A percentile compares a stretch with the other conserved stretches of the same genome.
phyloP scores from a whole-genome alignment of 2,797 vertebrate genomes.

The Toxotes lorentzi region DNA sequence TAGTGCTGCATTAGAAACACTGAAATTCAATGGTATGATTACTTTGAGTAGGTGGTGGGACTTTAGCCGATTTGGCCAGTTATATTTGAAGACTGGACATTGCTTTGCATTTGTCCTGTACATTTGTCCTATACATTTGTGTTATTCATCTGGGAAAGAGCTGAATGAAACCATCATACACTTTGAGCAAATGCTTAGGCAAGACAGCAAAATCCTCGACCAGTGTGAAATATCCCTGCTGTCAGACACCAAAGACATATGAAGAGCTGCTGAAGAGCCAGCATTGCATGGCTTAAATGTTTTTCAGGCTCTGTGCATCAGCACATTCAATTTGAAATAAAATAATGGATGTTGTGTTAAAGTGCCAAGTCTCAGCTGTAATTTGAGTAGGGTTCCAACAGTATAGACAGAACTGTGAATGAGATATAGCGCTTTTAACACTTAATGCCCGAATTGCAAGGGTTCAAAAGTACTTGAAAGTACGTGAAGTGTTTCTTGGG shows the following conservation, averaged over 20 bases:
- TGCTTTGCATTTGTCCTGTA: slow-evolving; percentile 14
- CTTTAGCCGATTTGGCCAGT: slow-evolving; percentile 39
- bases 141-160: slow-evolving; percentile 15
- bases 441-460: not conserved
- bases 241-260: slow-evolving; percentile 4
- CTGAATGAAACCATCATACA: slow-evolving; percentile 21
- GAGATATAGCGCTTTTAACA: not conserved
- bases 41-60: slow-evolving; percentile 8
- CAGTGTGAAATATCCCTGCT: slow-evolving; percentile 19
- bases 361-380: not conserved
- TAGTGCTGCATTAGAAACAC: not conserved
- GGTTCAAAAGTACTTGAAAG: not conserved
- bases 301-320: not conserved
- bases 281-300: not conserved
- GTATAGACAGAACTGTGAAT: not conserved
- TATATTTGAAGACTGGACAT: slow-evolving; percentile 40
- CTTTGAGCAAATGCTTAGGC: slow-evolving; percentile 2
- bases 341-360: not conserved
- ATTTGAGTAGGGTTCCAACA: not conserved
- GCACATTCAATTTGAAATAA: not conserved
- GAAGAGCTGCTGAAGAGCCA: slow-evolving; percentile 14
- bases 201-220: not conserved
- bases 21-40: not conserved
- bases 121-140: not conserved
- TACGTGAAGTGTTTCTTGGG: not conserved